Conservation (phyloP, 2,888 invertebrate species). For the Thymelicus lineola region DNA sequence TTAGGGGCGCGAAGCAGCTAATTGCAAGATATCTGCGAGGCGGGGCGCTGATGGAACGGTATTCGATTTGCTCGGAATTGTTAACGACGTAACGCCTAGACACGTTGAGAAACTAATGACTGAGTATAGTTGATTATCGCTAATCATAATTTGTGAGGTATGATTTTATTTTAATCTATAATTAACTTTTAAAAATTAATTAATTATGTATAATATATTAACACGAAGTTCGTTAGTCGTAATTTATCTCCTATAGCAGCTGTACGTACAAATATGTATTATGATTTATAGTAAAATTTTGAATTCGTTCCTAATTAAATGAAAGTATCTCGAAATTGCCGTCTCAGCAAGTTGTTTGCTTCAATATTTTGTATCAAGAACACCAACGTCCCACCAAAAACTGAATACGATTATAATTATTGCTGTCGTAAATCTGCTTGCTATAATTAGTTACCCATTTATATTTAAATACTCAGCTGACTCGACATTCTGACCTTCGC, state of each 20-base stretch:
- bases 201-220: too few species aligned
- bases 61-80: conserved; percentile 19
- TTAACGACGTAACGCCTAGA: conserved; percentile 1
- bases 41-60: conserved; percentile 50
- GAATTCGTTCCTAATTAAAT: background rate
- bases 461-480: conserved; percentile 37
- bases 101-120: background rate
- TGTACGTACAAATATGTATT: too few species aligned
- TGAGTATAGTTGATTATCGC: background rate
- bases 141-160: too few species aligned
- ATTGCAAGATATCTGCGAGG: conserved; percentile 71
- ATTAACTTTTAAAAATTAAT: too few species aligned
- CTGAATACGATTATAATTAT: conserved; percentile 35
- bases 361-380: background rate
- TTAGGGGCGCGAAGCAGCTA: conserved; percentile 82
- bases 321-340: conserved; percentile 14
- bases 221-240: too few species aligned
- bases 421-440: conserved; percentile 33
- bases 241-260: too few species aligned
- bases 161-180: too few species aligned
- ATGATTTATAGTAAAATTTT: background rate
- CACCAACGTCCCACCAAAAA: background rate
- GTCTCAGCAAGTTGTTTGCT: background rate
- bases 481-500: conserved; percentile 43
- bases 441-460: conserved; percentile 35